phyloP scores from a whole-genome alignment of 2,888 invertebrate genomes.

The Rhaphigaster nebulosa region DNA sequence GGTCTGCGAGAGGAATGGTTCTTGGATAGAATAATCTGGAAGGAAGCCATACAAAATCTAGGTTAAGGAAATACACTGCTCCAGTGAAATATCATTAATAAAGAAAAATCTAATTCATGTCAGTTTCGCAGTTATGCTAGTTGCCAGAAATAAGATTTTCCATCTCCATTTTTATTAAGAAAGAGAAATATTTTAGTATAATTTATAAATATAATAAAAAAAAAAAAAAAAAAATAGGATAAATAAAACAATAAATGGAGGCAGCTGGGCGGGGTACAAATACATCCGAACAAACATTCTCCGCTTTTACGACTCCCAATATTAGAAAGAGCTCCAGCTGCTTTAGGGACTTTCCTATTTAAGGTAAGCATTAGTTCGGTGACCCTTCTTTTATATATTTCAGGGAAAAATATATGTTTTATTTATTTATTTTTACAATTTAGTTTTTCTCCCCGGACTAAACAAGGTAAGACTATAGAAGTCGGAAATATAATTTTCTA shows the following conservation, averaged over 20 bases:
- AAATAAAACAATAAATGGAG: constrained; percentile 8
- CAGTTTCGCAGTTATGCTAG: no score
- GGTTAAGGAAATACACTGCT: no score
- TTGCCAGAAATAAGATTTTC: not conserved
- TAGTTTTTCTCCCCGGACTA: not conserved
- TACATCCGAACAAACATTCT: not conserved
- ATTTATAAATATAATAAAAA: constrained; percentile 21
- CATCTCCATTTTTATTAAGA: not conserved
- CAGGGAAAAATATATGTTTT: not conserved
- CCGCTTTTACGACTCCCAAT: not conserved
- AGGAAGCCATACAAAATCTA: no score
- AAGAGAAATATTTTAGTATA: not conserved
- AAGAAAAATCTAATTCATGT: no score
- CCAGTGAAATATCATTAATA: no score
- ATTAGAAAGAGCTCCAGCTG: not conserved
- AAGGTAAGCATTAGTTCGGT: not conserved
- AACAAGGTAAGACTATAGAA: not conserved
- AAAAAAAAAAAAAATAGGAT: not conserved
- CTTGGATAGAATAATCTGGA: no score
- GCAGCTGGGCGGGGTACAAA: not conserved
- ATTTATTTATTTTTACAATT: not conserved
- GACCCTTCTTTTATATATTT: not conserved
- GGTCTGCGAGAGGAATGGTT: no score
- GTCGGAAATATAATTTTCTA: not conserved
- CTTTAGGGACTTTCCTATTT: not conserved